Evolutionary conservation across 2,797 vertebrate species (phyloP).

Genomic region (Hypotaenidia okinawae): DNA sequence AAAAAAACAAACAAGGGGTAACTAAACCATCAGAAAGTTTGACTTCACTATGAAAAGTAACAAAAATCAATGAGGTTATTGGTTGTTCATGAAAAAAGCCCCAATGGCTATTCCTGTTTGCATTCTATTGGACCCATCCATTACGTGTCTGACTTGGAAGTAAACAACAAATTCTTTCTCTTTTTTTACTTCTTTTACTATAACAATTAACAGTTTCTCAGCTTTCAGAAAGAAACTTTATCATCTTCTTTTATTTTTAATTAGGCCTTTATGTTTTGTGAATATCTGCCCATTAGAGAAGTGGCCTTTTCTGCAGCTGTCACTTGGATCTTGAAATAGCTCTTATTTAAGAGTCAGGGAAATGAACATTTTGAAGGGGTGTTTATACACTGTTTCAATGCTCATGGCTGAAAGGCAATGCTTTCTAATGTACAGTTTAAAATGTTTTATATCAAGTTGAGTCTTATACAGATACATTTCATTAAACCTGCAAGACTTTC

Average conservation of each 20-base stretch:
- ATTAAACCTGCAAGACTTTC: slow-evolving; percentile 69
- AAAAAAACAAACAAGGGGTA: not conserved
- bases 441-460: slow-evolving; percentile 67
- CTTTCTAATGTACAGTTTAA: slow-evolving; percentile 60
- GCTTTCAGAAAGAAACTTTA: not conserved
- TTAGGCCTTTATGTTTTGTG: slow-evolving; percentile 3
- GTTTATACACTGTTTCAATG: slow-evolving; percentile 39
- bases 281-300: not conserved
- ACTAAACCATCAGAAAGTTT: not conserved
- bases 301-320: not conserved
- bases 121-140: not conserved
- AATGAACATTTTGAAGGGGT: slow-evolving; percentile 33
- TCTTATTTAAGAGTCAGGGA: slow-evolving; percentile 52
- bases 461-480: slow-evolving; percentile 63
- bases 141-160: not conserved
- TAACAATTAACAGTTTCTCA: not conserved
- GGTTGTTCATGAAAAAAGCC: not conserved
- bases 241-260: not conserved
- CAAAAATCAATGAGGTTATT: not conserved
- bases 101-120: not conserved
- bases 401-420: slow-evolving; percentile 37
- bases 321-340: slow-evolving; percentile 32
- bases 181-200: not conserved
- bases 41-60: not conserved
- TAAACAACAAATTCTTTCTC: not conserved